phyloP scores from a whole-genome alignment of 2,888 invertebrate species.

The Drosophila mayaguana region DNA sequence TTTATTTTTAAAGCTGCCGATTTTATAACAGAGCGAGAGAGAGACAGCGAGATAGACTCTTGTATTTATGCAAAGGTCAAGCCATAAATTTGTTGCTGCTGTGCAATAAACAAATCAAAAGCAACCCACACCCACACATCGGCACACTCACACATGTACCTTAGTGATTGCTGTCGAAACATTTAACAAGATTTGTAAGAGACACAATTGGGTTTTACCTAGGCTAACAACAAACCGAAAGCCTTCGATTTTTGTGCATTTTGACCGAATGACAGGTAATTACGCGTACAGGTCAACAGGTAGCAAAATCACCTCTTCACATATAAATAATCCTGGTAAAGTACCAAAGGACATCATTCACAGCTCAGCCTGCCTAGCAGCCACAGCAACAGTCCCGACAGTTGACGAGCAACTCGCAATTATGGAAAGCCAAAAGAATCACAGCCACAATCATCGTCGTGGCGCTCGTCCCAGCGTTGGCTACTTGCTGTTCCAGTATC shows the following conservation, averaged over 20 bases:
- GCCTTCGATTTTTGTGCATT: background rate
- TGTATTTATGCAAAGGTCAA: constrained; percentile 55
- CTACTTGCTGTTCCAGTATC: constrained; percentile 72
- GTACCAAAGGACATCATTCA: constrained; percentile 71
- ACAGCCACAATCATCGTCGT: constrained; percentile 45
- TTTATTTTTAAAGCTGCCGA: background rate
- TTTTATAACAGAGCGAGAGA: background rate
- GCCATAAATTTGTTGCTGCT: constrained; percentile 48
- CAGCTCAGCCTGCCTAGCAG: constrained; percentile 47
- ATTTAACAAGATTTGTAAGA: constrained; percentile 32
- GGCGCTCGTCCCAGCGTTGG: constrained; percentile 61
- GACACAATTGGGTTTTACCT: constrained; percentile 48
- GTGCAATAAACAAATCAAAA: constrained; percentile 25
- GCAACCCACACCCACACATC: constrained; percentile 9
- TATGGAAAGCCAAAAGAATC: constrained; percentile 53
- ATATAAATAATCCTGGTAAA: constrained; percentile 74
- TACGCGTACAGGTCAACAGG: constrained; percentile 58
- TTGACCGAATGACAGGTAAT: constrained; percentile 60
- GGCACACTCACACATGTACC: background rate
- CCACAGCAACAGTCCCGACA: constrained; percentile 23
- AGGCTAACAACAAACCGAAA: background rate
- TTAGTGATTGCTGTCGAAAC: constrained; percentile 39
- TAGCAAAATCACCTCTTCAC: constrained; percentile 37
- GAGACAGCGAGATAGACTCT: background rate
- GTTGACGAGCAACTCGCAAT: background rate